These are phyloP conservation scores for Campoplex capitator DNA, from an alignment of 2,888 invertebrate genomes.

Conservation along the genomic window DNA sequence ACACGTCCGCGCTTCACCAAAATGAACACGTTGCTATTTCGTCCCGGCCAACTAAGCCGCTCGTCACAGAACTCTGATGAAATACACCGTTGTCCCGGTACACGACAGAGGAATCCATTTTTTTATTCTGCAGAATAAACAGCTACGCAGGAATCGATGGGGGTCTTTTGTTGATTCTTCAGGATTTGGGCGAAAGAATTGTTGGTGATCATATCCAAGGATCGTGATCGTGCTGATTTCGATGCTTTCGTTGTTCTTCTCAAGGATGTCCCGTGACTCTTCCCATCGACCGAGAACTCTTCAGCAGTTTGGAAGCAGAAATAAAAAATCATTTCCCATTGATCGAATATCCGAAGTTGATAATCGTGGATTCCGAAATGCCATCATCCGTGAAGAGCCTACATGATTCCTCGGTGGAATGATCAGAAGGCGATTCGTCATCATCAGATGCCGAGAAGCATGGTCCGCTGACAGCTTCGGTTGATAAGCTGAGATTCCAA, in stretches of 20 bases:
- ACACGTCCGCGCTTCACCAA: not conserved
- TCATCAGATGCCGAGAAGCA: not conserved
- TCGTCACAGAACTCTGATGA: not conserved
- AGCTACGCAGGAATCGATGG: not conserved
- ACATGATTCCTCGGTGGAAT: not conserved
- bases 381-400: not conserved
- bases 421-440: not conserved
- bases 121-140: not conserved
- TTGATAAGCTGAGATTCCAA: no score
- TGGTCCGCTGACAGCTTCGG: no score
- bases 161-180: not conserved
- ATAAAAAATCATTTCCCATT: not conserved
- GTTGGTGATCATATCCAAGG: not conserved
- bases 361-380: not conserved
- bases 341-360: not conserved
- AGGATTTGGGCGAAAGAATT: not conserved
- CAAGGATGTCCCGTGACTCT: not conserved
- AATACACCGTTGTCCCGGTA: not conserved
- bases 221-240: not conserved
- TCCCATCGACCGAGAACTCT: not conserved
- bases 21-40: not conserved
- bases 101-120: not conserved
- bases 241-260: not conserved
- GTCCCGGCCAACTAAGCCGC: not conserved
- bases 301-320: not conserved